Evolutionary conservation across 1,140 invertebrate species (phyloP), one percentile per base, ranked within the genome.

Genomic region (Papilio xuthus): DNA sequence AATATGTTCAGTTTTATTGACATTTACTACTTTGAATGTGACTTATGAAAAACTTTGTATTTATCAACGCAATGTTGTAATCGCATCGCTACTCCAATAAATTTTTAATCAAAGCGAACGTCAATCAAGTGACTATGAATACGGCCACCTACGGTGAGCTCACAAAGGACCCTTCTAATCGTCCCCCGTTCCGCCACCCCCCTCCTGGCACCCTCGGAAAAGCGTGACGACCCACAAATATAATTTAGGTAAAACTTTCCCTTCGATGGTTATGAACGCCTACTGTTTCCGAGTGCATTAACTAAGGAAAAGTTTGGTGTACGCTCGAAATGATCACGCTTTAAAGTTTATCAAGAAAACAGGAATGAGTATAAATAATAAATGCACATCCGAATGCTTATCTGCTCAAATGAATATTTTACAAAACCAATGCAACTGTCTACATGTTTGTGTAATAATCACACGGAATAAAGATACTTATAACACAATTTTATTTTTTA

Each of bases 161-260:
- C 86, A 89, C 86, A 86, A 86, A 88, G 86, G 88, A 84, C 85
- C 91, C 90, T 89, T 91, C 88, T 91, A 92, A 93, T 92, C 89
- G 89, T 84, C 85, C 82, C 84, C 82, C 82, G 81, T 81, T 82
- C 85, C 77, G 78, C 60, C 60, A 28, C 28, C 60, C 76, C 63
- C 23, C 72, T 80, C 76, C 74, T 37, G 41, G 41, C 72, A 32
- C 79, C 88, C 86, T 85, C 84, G 88, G 88, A 88, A 89, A 88
- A 91, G 87, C 91, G 90, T 94, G 92, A 93, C 91, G 92, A 90
- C 91, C 91, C 92, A 93, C 92, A 94, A 93, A 94, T 94, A 94
- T 92, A 94, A 94, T 93, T 92, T 90, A 91, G 91, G 88, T 91
- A 90, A 92, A 92, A 92, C 85, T 92, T 92, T 90, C 89, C 87